Evolutionary conservation across 64 coral and sea anemone species (phyloP), one percentile per base, ranked within the genome.

Genomic region (Astreopora myriophthalma): DNA sequence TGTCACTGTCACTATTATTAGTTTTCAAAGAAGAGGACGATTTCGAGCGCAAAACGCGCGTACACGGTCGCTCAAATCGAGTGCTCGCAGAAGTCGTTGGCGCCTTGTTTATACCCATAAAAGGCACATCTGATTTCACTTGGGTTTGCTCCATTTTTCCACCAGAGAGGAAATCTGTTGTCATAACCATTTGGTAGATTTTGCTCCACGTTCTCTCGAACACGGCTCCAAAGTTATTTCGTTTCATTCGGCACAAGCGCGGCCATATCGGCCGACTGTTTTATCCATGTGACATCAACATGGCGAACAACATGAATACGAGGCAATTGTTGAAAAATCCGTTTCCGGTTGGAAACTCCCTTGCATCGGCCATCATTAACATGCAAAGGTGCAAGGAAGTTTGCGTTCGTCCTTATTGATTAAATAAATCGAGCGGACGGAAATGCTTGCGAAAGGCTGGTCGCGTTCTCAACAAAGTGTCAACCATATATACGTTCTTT

Each of bases 41-140:
- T 97, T 97, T 97, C 55, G 95, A 94, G 88, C 95, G 87, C 91
- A 97, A 97, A 80, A 88, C 73, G 12, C 92, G 87, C 17, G 81
- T 84, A 74, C 85, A 89, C 58, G 87, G 92, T n/a, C 87, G 85
- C 79, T 97, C 95, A 34, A 75, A 85, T 94, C 87, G 79, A n/a
- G 95, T 86, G 87, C 84, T 87, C n/a, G 64, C 17, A 36, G 90
- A 74, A 20, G 87, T 72, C 31, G 91, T 65, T 71, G 89, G 84
- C 86, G 77, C 63, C 36, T 80, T 97, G 72, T 93, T 94, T n/a
- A n/a, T n/a, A 44, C 80, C 86, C 58, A 48, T 44, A 74, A 85
- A 77, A 51, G 89, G 51, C 80, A 75, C 73, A 40, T 90, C 92
- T 0, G 95, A 80, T 87, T 93, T 93, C 25, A 77, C 27, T 97